Percentiles rank a stretch among this genome's conserved stretches.
Evolutionary conservation across 1,140 invertebrate species (phyloP).

Genomic region (Caenorhabditis remanei): DNA sequence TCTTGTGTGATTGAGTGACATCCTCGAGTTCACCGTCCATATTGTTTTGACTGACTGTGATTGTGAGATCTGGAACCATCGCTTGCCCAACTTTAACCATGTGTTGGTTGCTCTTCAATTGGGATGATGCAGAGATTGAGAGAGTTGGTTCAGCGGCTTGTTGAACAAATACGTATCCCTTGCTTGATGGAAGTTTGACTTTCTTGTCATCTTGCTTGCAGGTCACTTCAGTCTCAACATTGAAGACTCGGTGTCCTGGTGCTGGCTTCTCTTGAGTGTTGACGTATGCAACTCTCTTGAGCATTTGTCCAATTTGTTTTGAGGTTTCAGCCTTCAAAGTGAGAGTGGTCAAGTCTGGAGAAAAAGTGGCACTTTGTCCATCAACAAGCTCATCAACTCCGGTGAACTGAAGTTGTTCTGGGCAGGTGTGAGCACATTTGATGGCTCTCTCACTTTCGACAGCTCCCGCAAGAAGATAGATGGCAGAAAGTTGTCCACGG

Average conservation of each 20-base stretch:
- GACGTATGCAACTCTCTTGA: conserved; percentile 72
- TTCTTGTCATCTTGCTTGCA: conserved; percentile 64
- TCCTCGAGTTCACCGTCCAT: conserved; percentile 69
- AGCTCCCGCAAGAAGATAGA: conserved; percentile 71
- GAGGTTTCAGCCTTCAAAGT: conserved; percentile 68
- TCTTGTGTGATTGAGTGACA: conserved; percentile 70
- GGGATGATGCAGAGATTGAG: conserved; percentile 71
- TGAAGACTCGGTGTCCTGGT: conserved; percentile 68
- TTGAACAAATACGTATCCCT: conserved; percentile 67
- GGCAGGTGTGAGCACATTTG: conserved; percentile 70
- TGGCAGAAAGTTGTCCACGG: conserved; percentile 70
- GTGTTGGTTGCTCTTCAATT: conserved; percentile 69
- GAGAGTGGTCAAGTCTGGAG: conserved; percentile 61
- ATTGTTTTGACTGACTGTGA: conserved; percentile 70
- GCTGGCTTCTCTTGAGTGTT: conserved; percentile 63
- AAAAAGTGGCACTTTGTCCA: conserved; percentile 57
- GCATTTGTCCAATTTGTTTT: conserved; percentile 67
- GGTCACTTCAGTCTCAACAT: conserved; percentile 64
- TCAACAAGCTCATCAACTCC: conserved; percentile 56
- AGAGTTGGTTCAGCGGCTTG: conserved; percentile 64
- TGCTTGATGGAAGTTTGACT: conserved; percentile 66
- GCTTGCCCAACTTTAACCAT: conserved; percentile 71
- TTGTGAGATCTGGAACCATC: conserved; percentile 74
- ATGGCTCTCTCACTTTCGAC: conserved; percentile 69
- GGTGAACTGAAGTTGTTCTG: conserved; percentile 62